phyloP scores from a whole-genome alignment of 1,140 invertebrate genomes.

The Leucophenga varia region DNA sequence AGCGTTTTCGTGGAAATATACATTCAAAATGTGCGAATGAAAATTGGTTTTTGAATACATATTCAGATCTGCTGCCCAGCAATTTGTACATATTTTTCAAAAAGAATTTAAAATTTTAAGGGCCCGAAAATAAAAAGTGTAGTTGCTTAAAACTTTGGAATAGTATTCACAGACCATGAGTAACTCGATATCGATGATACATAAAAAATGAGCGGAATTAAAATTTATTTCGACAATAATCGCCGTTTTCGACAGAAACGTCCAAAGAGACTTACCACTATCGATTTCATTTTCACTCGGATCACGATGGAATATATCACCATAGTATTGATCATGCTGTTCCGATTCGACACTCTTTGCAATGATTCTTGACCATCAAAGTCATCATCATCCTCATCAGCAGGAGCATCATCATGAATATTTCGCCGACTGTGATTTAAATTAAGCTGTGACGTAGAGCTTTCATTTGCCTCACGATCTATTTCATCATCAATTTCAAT shows the following conservation, averaged over 20 bases:
- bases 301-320: slow-evolving; percentile 51
- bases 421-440: background rate
- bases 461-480: slow-evolving; percentile 2
- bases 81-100: too few relatives aligned
- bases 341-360: slow-evolving; percentile 68
- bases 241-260: too few relatives aligned
- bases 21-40: too few relatives aligned
- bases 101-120: too few relatives aligned
- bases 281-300: slow-evolving; percentile 53
- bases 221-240: too few relatives aligned
- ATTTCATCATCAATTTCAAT: background rate
- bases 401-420: too few relatives aligned
- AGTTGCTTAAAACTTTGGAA: too few relatives aligned
- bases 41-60: too few relatives aligned
- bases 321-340: slow-evolving; percentile 60
- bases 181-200: background rate
- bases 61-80: too few relatives aligned
- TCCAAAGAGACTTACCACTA: slow-evolving; percentile 41
- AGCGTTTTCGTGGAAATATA: too few relatives aligned
- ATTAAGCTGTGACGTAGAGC: background rate
- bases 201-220: too few relatives aligned
- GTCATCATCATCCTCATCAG: slow-evolving; percentile 46
- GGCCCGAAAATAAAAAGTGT: too few relatives aligned
- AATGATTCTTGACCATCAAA: slow-evolving; percentile 57
- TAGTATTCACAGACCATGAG: background rate